Conservation (phyloP, 2,888 invertebrate species). For the Synergus gifuensis region DNA sequence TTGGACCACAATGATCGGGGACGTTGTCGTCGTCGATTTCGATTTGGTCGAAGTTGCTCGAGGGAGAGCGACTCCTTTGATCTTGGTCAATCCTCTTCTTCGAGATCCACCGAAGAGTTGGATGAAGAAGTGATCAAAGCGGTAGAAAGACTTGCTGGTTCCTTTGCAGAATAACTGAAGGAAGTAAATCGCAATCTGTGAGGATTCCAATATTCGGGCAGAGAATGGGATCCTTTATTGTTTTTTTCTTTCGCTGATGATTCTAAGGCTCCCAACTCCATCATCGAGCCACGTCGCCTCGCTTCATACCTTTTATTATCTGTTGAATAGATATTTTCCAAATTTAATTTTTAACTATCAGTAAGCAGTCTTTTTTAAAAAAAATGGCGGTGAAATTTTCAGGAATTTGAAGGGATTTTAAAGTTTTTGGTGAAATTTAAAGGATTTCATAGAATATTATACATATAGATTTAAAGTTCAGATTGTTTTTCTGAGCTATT, state of each 20-base stretch:
- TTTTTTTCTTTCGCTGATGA: conserved; percentile 72
- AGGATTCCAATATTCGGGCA: conserved; percentile 72
- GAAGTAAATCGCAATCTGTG: conserved; percentile 69
- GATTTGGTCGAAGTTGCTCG: conserved; percentile 60
- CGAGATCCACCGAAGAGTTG: conserved; percentile 78
- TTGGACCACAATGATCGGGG: conserved; percentile 69
- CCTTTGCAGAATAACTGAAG: conserved; percentile 77
- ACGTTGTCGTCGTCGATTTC: conserved; percentile 60
- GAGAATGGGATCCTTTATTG: conserved; percentile 68
- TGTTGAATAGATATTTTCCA: background rate
- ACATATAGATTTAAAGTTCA: too few species aligned
- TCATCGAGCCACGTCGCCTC: conserved; percentile 88
- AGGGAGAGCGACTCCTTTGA: conserved; percentile 64
- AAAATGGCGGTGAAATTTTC: too few species aligned
- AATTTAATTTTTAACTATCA: background rate
- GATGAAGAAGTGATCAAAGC: conserved; percentile 83
- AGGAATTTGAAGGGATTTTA: too few species aligned
- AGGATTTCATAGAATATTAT: too few species aligned
- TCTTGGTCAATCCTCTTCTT: conserved; percentile 72
- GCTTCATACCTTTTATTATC: conserved; percentile 70
- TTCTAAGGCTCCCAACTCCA: conserved; percentile 82
- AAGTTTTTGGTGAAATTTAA: too few species aligned
- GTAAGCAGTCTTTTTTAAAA: too few species aligned
- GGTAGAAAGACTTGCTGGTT: conserved; percentile 81
- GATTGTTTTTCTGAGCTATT: background rate